Evolutionary conservation across 2,113 vertebrate genomes (phyloP).

Genomic region (Oreochromis spilurus): DNA sequence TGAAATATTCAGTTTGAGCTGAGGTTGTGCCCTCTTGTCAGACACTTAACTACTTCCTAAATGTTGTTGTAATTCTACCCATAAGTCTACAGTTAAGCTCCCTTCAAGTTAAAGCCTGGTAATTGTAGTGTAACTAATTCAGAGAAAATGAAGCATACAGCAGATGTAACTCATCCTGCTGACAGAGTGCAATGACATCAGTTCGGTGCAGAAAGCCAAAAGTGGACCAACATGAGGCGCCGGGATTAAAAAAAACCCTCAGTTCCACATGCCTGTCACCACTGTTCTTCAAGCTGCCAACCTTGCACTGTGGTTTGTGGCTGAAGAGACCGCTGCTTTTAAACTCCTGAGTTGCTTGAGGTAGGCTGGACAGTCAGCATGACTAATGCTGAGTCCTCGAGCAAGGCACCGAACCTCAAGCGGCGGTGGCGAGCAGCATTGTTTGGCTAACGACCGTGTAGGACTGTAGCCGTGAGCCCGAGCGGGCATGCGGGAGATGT

Average conservation of each 20-base stretch:
- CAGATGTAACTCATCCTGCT: slow-evolving; percentile 18
- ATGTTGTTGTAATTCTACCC: slow-evolving; percentile 32
- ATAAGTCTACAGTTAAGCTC: slow-evolving; percentile 12
- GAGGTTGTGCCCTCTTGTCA: slow-evolving; percentile 35
- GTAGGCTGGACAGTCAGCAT: background rate
- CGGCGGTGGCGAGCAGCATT: background rate
- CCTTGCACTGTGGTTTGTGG: slow-evolving; percentile 2
- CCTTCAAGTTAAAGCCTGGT: slow-evolving; percentile 17
- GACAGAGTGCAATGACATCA: slow-evolving; percentile 30
- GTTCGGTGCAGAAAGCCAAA: background rate
- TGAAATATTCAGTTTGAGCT: background rate
- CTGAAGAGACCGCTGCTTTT: background rate
- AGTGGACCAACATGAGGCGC: slow-evolving; percentile 3
- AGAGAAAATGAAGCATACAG: slow-evolving; percentile 10
- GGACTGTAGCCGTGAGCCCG: background rate
- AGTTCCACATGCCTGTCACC: slow-evolving; percentile 10
- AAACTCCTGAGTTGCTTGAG: background rate
- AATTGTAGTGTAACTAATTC: slow-evolving; percentile 21
- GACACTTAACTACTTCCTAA: slow-evolving; percentile 47
- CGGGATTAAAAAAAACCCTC: background rate
- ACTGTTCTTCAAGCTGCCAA: slow-evolving; percentile 10
- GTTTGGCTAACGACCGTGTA: background rate
- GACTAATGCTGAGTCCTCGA: slow-evolving; percentile 1
- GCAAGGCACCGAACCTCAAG: background rate
- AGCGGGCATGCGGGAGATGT: background rate